Conservation (phyloP, 2,888 invertebrate species). For the Corythucha ciliata region DNA sequence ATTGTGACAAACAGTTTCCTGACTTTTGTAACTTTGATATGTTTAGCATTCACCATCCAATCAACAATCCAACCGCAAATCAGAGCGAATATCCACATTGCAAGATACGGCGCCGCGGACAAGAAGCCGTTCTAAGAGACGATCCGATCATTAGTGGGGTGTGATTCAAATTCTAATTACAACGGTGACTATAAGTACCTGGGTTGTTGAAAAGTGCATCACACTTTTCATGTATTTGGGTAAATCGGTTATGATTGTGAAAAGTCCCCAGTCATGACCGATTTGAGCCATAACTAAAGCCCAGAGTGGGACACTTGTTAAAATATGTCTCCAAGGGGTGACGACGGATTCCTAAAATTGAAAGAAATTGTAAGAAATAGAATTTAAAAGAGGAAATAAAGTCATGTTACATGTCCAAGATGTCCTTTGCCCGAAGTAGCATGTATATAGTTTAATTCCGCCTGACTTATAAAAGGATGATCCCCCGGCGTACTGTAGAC, state of each 20-base stretch:
- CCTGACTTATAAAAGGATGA: constrained; percentile 63
- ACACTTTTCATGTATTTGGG: constrained; percentile 62
- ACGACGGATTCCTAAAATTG: constrained; percentile 3
- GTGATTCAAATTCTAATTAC: neutral
- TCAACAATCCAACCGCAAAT: constrained; percentile 59
- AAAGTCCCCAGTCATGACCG: constrained; percentile 61
- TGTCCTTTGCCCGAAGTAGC: constrained; percentile 28
- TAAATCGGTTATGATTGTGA: constrained; percentile 60
- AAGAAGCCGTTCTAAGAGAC: constrained; percentile 49
- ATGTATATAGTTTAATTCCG: constrained; percentile 47
- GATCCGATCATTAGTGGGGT: neutral
- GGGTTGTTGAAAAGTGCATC: constrained; percentile 54
- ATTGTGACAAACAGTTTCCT: constrained; percentile 45
- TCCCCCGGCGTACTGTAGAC: constrained; percentile 50
- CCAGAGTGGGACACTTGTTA: constrained; percentile 44
- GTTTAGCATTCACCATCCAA: constrained; percentile 44
- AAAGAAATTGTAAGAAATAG: neutral
- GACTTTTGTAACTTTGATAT: constrained; percentile 43
- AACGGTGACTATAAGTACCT: constrained; percentile 37
- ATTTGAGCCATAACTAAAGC: constrained; percentile 41
- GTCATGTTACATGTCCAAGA: constrained; percentile 3
- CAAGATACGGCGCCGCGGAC: constrained; percentile 55
- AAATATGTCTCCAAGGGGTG: constrained; percentile 61
- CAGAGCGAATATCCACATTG: constrained; percentile 59
- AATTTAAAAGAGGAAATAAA: constrained; percentile 1